Base-by-base conservation (phyloP, 1,140 invertebrate genomes). In the Pseudachorutes palmiensis region DNA sequence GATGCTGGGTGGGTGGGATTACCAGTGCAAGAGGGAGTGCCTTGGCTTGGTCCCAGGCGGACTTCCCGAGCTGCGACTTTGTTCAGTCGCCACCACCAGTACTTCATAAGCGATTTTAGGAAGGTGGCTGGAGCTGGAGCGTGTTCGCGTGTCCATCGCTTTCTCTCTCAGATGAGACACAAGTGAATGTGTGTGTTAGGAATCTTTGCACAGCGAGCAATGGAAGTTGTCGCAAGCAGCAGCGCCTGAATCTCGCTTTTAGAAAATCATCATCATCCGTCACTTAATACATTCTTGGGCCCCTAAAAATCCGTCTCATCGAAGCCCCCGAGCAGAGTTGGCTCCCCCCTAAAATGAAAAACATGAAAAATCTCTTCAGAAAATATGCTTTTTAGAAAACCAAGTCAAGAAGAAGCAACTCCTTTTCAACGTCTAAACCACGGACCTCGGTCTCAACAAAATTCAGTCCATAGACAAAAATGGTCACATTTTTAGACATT, bases 271-370 rank as follows among this genome's bases (percentile, higher is more conserved):
- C 31, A 61, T 61, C 31, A 61, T 61, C 31, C 31, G 9, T 66
- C 36, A 69, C 24, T 55, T 55, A 55, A 55, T 41, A 41, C 19
- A 22, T 24, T 55, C 24, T 55, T 55, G 64, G 64, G 66, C 67
- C 67, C 63, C 67, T 74, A 74, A 71, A 74, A 74, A 66, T 74
- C 72, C 70, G 72, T 74, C 64, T 74, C 72, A 72, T 71, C 72
- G 62, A 74, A 74, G 70, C 72, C 67, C 68, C 72, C 72, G 68
- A 74, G 72, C 66, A 74, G 72, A 70, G 72, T 71, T 71, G 70
- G 72, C 70, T 74, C 72, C 57, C 70, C 72, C 72, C 72, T 74
- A 32, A 68, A 32, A 61, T 24, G 12, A 61, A 31, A 26, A 32
- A 61, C 29, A 19, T 32, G 32, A 61, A 61, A 61, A 36, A 3